A percentile compares a stretch with the other conserved stretches of the same genome.
Conservation (phyloP, 2,797 vertebrate genomes). For the Pangasius djambal region DNA sequence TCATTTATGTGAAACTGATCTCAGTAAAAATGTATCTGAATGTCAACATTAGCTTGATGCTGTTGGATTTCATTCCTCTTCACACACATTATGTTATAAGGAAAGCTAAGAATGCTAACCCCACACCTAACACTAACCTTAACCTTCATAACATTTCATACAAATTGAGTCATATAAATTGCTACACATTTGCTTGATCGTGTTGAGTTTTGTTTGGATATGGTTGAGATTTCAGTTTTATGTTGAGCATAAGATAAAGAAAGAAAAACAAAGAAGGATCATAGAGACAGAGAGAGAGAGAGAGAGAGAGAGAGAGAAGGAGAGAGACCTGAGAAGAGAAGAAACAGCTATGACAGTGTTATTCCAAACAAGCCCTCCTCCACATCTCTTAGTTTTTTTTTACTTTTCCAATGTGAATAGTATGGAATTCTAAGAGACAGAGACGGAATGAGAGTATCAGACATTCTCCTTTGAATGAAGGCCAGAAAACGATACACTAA, state of each 20-base stretch:
- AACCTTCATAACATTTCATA: not conserved
- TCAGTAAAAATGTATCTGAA: not conserved
- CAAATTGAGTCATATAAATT: not conserved
- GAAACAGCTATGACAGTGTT: not conserved
- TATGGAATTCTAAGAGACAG: conserved; percentile 69
- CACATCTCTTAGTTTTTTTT: conserved; percentile 65
- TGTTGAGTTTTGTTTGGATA: not conserved
- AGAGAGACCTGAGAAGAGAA: not conserved
- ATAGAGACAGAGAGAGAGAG: conserved; percentile 17
- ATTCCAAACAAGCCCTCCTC: not conserved
- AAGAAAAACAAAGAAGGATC: not conserved
- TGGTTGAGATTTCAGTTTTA: not conserved
- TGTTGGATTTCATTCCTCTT: not conserved
- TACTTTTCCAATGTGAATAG: conserved; percentile 67
- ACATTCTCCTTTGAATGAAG: conserved; percentile 73
- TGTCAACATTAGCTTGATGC: not conserved
- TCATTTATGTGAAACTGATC: not conserved
- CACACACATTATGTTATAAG: no score
- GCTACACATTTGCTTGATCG: not conserved
- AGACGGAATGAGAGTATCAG: conserved; percentile 59
- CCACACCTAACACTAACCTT: not conserved
- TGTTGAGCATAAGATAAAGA: not conserved
- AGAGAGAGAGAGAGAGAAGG: not conserved
- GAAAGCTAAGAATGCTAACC: not conserved
- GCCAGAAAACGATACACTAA: conserved; percentile 81